Evolutionary conservation across 2,797 vertebrate species (phyloP), one percentile per base, ranked within the genome.

Genomic region (Hyperoplus lanceolatus): DNA sequence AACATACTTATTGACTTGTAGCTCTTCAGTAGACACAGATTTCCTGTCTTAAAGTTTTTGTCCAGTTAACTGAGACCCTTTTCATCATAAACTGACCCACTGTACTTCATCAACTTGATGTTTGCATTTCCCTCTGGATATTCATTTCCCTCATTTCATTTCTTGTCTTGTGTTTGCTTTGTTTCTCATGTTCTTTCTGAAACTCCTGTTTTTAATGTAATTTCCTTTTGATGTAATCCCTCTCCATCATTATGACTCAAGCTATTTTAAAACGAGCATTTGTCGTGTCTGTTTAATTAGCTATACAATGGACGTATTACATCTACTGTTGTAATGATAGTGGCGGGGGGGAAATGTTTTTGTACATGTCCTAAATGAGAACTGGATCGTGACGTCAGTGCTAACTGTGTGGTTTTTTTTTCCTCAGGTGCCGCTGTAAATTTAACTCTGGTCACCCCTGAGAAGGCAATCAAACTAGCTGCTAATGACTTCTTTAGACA

Each of bases 401-500:
- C 69, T 93, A 87, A 95, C 46, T 73, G 29, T 70, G 0, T 39
- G 2, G 50, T 59, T 66, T 11, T 89, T 72, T 88, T 70, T 87
- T 2, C 84, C 83, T 66, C 93, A 97, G 96, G 96, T 71, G 96
- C 96, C 5, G 93, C 95, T 4, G 95, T 96, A 18, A 96, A 97
- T 90, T 87, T 96, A 79, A 95, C 96, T 36, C 88, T 97, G 67
- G 96, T 97, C 70, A 97, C 95, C 41, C 96, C 96, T 0, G 96
- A 97, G 89, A 97, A 96, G 82, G 96, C 95, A 45, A 96, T 96
- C 87, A 96, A 96, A 87, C 87, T 97, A 49, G 96, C 96, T 61
- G 96, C 95, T 48, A 96, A 96, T 89, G 96, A 96, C 88, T 93
- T 94, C 63, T 97, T 96, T 81, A 94, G 96, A 4, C 90, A 95